Evolutionary conservation across 2,113 vertebrate species (phyloP), one percentile per base, ranked within the genome.

Genomic region (Macaca mulatta): DNA sequence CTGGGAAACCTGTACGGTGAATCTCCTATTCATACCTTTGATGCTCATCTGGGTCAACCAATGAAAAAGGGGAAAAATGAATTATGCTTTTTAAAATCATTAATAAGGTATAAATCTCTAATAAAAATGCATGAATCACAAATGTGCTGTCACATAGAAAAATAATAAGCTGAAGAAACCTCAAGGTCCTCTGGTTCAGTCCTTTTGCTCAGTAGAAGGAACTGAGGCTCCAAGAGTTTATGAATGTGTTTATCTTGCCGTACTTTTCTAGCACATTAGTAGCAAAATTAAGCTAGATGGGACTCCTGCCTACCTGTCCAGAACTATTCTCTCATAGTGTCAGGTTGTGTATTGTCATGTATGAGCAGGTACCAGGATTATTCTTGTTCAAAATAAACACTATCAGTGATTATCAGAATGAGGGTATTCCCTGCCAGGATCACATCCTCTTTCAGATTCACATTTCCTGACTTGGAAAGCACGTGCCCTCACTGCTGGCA

Each of bases 121-220:
- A 61, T 88, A 79, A 97, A 98, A 97, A 97, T 94, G 91, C 95
- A 94, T 38, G 67, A 97, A 96, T 95, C 98, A 61, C 92, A 97
- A 96, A 82, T 38, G 91, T 82, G 5, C 87, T 90, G 79, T 70
- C 95, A 81, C 77, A 97, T 79, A 97, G 96, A 97, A 97, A 79
- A 89, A 22, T 38, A 82, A 80, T 90, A 89, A 88, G 52, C 96
- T 97, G 83, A 84, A 94, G 67, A 93, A 61, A 83, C 2, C 17
- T 92, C 10, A 81, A n/a, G 23, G 3, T 97, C 7, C 81, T 50
- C 9, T 84, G 45, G 3, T 48, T 38, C 11, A 85, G 59, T 40
- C 18, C 16, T 57, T 79, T 97, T 59, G 22, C 38, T 84, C 30
- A 61, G 17, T 43, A 83, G 23, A 77, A 32, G 18, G 0, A 57